phyloP scores from a whole-genome alignment of 2,113 vertebrate genomes.

The Serinus canaria region DNA sequence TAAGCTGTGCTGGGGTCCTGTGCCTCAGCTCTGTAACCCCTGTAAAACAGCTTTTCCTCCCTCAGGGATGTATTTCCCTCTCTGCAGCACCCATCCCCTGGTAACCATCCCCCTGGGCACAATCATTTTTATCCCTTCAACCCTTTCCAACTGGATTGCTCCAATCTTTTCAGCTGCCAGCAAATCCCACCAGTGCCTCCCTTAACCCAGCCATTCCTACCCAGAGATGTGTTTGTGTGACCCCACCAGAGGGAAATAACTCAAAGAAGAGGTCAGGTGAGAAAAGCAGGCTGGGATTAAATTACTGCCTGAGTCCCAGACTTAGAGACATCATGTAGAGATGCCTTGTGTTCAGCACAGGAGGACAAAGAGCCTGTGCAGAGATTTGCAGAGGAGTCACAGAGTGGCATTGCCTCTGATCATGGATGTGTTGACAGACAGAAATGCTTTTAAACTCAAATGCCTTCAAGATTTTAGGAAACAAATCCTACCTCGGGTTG shows the following conservation, averaged over 20 bases:
- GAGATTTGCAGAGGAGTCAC: not conserved
- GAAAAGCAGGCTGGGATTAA: not conserved
- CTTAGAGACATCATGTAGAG: not conserved
- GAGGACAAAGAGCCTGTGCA: not conserved
- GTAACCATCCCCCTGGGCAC: not conserved
- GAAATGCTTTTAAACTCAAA: constrained; percentile 9
- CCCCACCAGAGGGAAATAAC: not conserved
- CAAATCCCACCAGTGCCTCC: not conserved
- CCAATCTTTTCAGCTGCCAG: not conserved
- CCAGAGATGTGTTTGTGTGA: not conserved
- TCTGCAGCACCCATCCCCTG: not conserved
- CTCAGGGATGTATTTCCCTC: not conserved
- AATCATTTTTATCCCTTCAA: not conserved
- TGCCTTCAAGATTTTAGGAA: not conserved
- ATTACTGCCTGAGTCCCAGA: not conserved
- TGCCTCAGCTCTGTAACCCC: not conserved
- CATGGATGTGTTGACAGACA: not conserved
- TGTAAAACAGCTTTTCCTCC: not conserved
- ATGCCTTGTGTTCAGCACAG: not conserved
- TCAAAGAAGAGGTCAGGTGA: not conserved
- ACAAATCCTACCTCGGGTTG: not conserved
- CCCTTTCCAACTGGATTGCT: not conserved
- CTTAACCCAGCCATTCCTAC: not conserved
- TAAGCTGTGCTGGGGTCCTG: not conserved
- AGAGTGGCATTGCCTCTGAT: not conserved